Base-by-base conservation (phyloP, 2,888 invertebrate species). In the Geotrupes spiniger region DNA sequence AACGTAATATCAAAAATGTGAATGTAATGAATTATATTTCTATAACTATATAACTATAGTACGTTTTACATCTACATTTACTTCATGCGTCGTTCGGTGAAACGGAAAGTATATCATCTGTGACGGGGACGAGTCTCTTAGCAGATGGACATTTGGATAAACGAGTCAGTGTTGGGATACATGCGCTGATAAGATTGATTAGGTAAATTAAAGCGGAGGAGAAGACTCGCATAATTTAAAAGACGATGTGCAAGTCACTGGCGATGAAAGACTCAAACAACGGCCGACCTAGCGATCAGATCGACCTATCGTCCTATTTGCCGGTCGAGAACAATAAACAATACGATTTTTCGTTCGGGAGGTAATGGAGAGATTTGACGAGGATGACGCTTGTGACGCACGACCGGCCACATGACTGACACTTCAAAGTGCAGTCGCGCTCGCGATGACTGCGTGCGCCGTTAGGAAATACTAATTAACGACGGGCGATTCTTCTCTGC, bases 361-460 rank as follows among this genome's bases (percentile, higher is more conserved):
- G 38, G 61, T 63, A 65, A 66, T 63, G 63, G 58, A 63, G 64
- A 65, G 61, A 65, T 63, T 61, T 63, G 54, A 52, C 46, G 58
- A 46, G 56, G 49, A 49, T 62, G 62, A 62, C 62, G 56, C 59
- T 57, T 48, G 61, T 62, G 64, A 68, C 61, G 70, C 70, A 70
- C 70, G 70, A 70, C 59, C 65, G 66, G 57, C 56, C 64, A 58
- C 54, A 59, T 68, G 69, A 69, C 59, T 65, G 69, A 66, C 68
- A 63, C 56, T 54, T 62, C 63, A 60, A 62, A 62, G 58, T 60
- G 60, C 46, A 57, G 54, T 57, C 52, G 58, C 52, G 43, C 56
- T 61, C 62, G 63, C 60, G 62, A 59, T 60, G 58, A 54, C 54
- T 60, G 62, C 21, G 21, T 21, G 3, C 21, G 21, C 21, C 21